Evolutionary conservation across 2,888 invertebrate genomes (phyloP).

Genomic region (Deilephila porcellus): DNA sequence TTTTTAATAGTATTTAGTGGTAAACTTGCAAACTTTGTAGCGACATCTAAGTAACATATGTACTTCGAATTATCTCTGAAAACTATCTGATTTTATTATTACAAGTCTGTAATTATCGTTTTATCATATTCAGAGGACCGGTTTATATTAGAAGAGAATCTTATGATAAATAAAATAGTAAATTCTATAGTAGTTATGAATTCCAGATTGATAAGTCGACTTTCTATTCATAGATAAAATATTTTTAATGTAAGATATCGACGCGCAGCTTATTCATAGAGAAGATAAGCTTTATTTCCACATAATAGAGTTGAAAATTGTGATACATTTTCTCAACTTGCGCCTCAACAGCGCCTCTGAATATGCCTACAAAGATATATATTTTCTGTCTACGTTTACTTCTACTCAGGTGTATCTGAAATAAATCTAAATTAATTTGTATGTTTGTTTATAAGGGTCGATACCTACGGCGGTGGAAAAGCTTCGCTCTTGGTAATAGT

Average conservation of each 20-base stretch:
- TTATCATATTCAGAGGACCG: slow-evolving; percentile 7
- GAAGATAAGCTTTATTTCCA: slow-evolving; percentile 2
- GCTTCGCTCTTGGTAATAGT: background rate
- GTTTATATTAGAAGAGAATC: background rate
- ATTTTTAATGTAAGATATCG: background rate
- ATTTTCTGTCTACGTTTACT: slow-evolving; percentile 8
- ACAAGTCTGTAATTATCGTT: background rate
- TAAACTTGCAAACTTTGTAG: slow-evolving; percentile 20
- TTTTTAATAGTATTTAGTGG: slow-evolving; percentile 24
- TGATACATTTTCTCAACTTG: slow-evolving; percentile 22
- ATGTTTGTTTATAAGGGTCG: background rate
- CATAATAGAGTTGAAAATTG: slow-evolving; percentile 8
- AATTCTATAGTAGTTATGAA: background rate
- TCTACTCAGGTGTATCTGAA: slow-evolving; percentile 8
- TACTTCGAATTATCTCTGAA: slow-evolving; percentile 30
- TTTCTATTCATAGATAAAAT: background rate
- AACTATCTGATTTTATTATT: slow-evolving; percentile 1
- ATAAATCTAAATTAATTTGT: background rate
- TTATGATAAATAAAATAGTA: background rate
- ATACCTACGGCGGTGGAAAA: background rate
- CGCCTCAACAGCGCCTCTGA: slow-evolving; percentile 4
- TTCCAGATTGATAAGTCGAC: background rate
- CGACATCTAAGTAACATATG: slow-evolving; percentile 31
- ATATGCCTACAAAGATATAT: background rate
- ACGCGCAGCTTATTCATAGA: slow-evolving; percentile 4